Conservation (phyloP, 2,113 vertebrate genomes). For the Brevimyrus niger region DNA sequence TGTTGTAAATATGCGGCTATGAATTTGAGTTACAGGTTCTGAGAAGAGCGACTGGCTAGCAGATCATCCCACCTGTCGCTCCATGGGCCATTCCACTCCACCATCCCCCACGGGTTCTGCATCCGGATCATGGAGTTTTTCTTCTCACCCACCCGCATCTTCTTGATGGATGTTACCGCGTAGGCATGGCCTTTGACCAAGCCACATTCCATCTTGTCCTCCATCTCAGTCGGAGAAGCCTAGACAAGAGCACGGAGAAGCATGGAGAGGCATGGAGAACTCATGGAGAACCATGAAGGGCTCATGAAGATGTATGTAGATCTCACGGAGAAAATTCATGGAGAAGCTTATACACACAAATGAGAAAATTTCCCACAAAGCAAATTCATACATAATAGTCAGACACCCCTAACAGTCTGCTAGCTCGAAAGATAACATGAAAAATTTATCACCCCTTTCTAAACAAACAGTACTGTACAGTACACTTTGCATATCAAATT, state of each 20-base stretch:
- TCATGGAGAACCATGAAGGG: not conserved
- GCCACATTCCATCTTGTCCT: constrained; percentile 62
- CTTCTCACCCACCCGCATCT: constrained; percentile 70
- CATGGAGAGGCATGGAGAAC: not conserved
- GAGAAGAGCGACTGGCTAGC: not conserved
- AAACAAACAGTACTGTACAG: not conserved
- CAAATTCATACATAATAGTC: not conserved
- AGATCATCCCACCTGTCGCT: constrained; percentile 69
- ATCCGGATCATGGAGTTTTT: constrained; percentile 81
- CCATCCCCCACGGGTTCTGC: constrained; percentile 89
- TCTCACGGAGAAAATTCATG: not conserved
- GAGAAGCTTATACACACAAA: not conserved
- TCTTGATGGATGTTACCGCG: constrained; percentile 76
- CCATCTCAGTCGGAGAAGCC: constrained; percentile 54
- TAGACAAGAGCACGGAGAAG: constrained; percentile 28
- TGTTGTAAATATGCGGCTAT: not conserved
- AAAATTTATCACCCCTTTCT: not conserved
- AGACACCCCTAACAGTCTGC: not conserved
- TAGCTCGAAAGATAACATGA: not conserved
- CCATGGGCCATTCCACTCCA: constrained; percentile 86
- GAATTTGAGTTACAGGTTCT: not conserved
- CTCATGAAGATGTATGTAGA: not conserved
- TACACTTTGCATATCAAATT: not conserved
- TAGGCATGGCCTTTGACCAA: constrained; percentile 82
- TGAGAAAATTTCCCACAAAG: not conserved